Conservation (phyloP, 92 coral and sea anemone genomes). For the Porites lobata region DNA sequence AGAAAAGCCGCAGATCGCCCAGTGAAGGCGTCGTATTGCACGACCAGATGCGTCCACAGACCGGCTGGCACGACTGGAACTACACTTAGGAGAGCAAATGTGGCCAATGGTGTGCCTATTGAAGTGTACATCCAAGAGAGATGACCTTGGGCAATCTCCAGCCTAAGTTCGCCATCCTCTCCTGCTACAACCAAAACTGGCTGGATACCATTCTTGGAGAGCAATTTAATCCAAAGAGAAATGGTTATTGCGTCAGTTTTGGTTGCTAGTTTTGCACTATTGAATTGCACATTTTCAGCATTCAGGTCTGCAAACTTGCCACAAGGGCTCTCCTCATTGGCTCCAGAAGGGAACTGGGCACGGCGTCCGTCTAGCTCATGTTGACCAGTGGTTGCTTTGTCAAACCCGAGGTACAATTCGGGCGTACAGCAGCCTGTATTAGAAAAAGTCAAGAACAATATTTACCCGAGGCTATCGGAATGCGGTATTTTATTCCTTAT, state of each 20-base stretch:
- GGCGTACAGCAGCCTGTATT: constrained; percentile 62
- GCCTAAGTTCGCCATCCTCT: constrained; percentile 28
- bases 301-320: constrained; percentile 25
- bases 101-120: constrained; percentile 11
- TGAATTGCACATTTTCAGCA: constrained; percentile 34
- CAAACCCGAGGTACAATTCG: constrained; percentile 54
- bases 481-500: too few relatives aligned
- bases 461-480: too few relatives aligned
- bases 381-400: constrained; percentile 20
- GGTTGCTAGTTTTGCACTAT: constrained; percentile 24
- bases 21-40: constrained; percentile 50
- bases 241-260: constrained; percentile 52
- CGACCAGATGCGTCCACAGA: constrained; percentile 60
- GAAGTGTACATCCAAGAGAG: constrained; percentile 44
- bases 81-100: constrained; percentile 31
- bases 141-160: constrained; percentile 60
- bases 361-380: background rate
- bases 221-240: constrained; percentile 65
- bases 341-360: background rate
- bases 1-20: constrained; percentile 42
- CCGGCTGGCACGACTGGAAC: constrained; percentile 4
- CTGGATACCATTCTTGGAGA: constrained; percentile 33
- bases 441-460: background rate
- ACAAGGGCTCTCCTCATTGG: constrained; percentile 35
- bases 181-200: constrained; percentile 53